Base-by-base conservation (phyloP, 2,797 vertebrate species). In the Pangasius krempfi region DNA sequence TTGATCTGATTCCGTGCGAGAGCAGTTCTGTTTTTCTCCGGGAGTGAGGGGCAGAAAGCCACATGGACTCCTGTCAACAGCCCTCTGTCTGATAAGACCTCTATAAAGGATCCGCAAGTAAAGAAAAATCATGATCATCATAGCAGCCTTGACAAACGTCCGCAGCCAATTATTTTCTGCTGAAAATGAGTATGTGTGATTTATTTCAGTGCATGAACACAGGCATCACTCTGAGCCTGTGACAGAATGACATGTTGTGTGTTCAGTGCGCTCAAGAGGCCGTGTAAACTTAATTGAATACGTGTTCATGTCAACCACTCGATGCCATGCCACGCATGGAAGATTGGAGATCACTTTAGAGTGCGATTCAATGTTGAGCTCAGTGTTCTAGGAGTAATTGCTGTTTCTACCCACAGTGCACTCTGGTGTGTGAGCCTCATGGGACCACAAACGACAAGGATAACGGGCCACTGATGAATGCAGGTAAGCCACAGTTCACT, bases 381-480 rank as follows among this genome's bases (percentile, higher is more conserved):
- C 44, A 54, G 58, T 68, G 58, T 87, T 80, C 16, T 18, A 56
- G 33, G 27, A 75, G 27, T 37, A 40, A 85, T 20, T 30, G 44
- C 18, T 64, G 13, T 40, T 79, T 30, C 68, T 76, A 91, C 89
- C 89, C 87, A 87, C 93, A 99, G 98, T 97, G 97, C 95, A 95
- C 98, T 7, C 92, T 98, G 94, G 96, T 98, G 83, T 98, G 92
- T 93, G 98, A 98, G 88, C 96, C 95, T 54, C 94, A 96, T 56
- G 95, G 96, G 89, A 93, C 93, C 81, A 81, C 94, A 88, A 94
- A 92, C 13, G 94, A 96, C 86, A 97, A 95, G 93, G 98, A 98
- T 92, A 96, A 94, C 91, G 94, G 95, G 76, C 96, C 96, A 30
- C 95, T 97, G 64, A 94, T 99, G 93, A 98, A 97, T 62, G 95